A percentile compares a stretch with the other conserved stretches of the same genome.
Evolutionary conservation across 2,113 vertebrate species (phyloP).

Genomic region (Neodontobutis hainanensis): DNA sequence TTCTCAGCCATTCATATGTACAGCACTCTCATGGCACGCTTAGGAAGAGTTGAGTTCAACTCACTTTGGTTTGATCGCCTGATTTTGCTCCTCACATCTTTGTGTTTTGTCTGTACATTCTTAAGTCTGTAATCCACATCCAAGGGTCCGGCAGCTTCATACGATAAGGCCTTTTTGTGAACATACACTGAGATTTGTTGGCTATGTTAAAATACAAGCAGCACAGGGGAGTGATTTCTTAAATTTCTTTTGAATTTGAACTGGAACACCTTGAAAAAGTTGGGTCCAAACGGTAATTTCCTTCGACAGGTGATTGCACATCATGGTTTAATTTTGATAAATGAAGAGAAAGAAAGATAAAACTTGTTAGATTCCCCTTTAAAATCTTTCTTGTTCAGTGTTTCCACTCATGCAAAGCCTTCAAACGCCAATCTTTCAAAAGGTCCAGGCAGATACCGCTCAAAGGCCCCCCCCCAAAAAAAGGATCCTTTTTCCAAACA

Average conservation of each 20-base stretch:
- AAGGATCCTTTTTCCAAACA: neutral
- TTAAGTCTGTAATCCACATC: conserved; percentile 57
- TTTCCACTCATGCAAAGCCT: conserved; percentile 6
- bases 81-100: conserved; percentile 39
- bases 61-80: conserved; percentile 62
- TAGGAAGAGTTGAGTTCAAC: conserved; percentile 27
- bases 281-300: conserved; percentile 9
- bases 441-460: conserved; percentile 36
- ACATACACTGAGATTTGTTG: neutral
- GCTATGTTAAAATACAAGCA: neutral
- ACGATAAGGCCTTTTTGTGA: conserved; percentile 3
- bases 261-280: neutral
- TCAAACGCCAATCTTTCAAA: conserved; percentile 14
- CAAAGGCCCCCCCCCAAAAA: conserved; percentile 10
- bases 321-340: conserved; percentile 16
- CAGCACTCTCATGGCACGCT: conserved; percentile 48
- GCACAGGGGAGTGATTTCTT: neutral
- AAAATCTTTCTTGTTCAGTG: neutral
- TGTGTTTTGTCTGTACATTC: conserved; percentile 58
- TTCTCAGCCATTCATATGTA: conserved; percentile 47
- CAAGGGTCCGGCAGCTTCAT: conserved; percentile 12
- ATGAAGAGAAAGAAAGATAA: conserved; percentile 16
- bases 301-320: conserved; percentile 34
- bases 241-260: neutral
- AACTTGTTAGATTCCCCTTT: conserved; percentile 17